Evolutionary conservation across 92 coral and sea anemone species (phyloP).

Genomic region (Bergia puertoricense): DNA sequence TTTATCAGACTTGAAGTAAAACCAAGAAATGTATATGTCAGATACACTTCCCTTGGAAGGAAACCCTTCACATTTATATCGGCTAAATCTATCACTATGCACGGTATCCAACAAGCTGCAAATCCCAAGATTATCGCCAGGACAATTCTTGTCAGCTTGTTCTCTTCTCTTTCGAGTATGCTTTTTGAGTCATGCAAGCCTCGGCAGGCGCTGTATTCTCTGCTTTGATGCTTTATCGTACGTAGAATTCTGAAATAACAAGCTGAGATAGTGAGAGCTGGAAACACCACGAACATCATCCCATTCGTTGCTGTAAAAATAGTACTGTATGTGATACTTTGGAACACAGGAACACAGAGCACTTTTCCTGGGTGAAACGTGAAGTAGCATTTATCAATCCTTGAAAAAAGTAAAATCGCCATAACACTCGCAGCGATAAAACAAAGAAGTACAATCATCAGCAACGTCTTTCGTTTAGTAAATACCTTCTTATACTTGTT

Average conservation of each 20-base stretch:
- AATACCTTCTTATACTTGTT: conserved; percentile 62
- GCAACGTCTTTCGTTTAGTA: conserved; percentile 60
- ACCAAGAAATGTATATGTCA: conserved; percentile 74
- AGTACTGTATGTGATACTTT: conserved; percentile 41
- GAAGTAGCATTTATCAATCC: conserved; percentile 46
- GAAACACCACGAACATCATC: conserved; percentile 65
- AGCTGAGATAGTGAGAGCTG: conserved; percentile 59
- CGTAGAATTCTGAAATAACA: conserved; percentile 70
- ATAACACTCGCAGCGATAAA: conserved; percentile 59
- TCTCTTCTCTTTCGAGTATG: conserved; percentile 72
- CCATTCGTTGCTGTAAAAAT: conserved; percentile 63
- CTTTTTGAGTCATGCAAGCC: conserved; percentile 72
- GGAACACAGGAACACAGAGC: conserved; percentile 71
- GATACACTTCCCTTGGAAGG: conserved; percentile 73
- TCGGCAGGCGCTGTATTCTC: conserved; percentile 65
- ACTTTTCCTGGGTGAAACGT: conserved; percentile 85
- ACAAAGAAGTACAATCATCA: conserved; percentile 54
- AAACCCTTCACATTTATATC: conserved; percentile 56
- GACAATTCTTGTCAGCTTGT: conserved; percentile 72
- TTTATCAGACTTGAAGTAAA: conserved; percentile 73
- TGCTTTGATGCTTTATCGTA: conserved; percentile 63
- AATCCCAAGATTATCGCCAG: conserved; percentile 78
- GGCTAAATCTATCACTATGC: conserved; percentile 68
- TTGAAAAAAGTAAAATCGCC: conserved; percentile 56
- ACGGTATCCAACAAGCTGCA: conserved; percentile 79